Percentiles rank a stretch among this genome's conserved stretches.
phyloP scores from a whole-genome alignment of 2,888 invertebrate species.

The Hyposoter didymator region DNA sequence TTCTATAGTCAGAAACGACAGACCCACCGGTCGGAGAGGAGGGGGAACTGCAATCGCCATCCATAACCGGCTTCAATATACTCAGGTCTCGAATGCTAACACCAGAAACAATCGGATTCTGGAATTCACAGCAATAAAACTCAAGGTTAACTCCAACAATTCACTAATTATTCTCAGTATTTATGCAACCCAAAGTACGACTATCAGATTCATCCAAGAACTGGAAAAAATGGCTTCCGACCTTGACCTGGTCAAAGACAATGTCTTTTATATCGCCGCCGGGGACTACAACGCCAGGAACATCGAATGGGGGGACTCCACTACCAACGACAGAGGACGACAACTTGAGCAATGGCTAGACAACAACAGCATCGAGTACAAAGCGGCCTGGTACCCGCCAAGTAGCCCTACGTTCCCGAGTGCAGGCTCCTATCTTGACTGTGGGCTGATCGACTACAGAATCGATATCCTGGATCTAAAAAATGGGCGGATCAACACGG shows the following conservation, averaged over 20 bases:
- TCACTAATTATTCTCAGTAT: too few species aligned
- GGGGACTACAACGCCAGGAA: slow-evolving; percentile 57
- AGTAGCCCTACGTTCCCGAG: slow-evolving; percentile 27
- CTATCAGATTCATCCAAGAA: slow-evolving; percentile 35
- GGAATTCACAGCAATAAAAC: too few species aligned
- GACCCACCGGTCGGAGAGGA: slow-evolving; percentile 26
- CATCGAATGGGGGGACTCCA: slow-evolving; percentile 36
- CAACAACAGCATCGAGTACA: slow-evolving; percentile 7
- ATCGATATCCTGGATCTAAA: slow-evolving; percentile 4
- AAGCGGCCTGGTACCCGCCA: slow-evolving; percentile 31
- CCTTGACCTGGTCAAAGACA: background rate
- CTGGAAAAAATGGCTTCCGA: slow-evolving; percentile 26
- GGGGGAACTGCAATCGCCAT: slow-evolving; percentile 58
- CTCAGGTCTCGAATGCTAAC: slow-evolving; percentile 1
- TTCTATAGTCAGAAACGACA: slow-evolving; percentile 26
- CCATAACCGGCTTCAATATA: background rate
- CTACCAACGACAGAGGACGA: slow-evolving; percentile 39
- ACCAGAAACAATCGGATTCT: background rate
- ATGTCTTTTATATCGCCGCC: slow-evolving; percentile 44
- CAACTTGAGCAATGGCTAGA: slow-evolving; percentile 27
- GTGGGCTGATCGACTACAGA: slow-evolving; percentile 43
- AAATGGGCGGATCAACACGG: slow-evolving; percentile 17
- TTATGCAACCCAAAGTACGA: background rate
- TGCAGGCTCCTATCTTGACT: slow-evolving; percentile 42
- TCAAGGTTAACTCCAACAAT: too few species aligned